Evolutionary conservation across 2,113 vertebrate genomes (phyloP).

Genomic region (Promerops cafer): DNA sequence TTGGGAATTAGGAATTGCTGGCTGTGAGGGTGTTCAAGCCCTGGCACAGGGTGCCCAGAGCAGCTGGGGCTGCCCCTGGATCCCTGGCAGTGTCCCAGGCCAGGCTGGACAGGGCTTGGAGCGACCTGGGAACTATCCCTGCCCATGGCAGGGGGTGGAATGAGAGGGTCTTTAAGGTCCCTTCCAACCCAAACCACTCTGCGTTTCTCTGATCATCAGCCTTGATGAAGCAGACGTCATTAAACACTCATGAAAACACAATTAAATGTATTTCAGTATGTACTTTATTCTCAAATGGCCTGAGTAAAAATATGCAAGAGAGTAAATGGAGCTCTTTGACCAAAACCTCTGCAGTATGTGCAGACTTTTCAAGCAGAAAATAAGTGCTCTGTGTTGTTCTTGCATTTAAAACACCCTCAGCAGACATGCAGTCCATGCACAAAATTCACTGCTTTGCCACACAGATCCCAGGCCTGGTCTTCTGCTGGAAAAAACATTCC

Average conservation of each 20-base stretch:
- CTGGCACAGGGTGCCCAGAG: background rate
- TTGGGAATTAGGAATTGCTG: rapidly evolving
- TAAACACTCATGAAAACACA: background rate
- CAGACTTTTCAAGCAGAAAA: background rate
- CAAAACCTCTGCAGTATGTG: background rate
- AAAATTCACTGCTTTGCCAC: background rate
- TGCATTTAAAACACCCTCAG: background rate
- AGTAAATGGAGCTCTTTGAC: background rate
- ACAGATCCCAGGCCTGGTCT: background rate
- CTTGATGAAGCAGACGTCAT: background rate
- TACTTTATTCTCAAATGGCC: background rate
- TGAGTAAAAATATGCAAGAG: background rate
- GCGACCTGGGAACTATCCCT: rapidly evolving
- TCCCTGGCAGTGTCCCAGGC: background rate
- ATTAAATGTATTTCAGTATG: background rate
- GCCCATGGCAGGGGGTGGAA: too few relatives aligned
- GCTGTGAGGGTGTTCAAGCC: rapidly evolving
- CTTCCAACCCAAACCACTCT: background rate
- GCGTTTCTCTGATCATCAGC: background rate
- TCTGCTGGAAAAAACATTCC: background rate
- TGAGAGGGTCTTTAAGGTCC: rapidly evolving
- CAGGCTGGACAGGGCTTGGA: rapidly evolving
- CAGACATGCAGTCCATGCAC: rapidly evolving
- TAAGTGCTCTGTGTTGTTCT: background rate
- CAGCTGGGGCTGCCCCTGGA: background rate